These are phyloP conservation scores for Hemaris fuciformis DNA, from an alignment of 2,888 invertebrate genomes.

Conservation along the genomic window DNA sequence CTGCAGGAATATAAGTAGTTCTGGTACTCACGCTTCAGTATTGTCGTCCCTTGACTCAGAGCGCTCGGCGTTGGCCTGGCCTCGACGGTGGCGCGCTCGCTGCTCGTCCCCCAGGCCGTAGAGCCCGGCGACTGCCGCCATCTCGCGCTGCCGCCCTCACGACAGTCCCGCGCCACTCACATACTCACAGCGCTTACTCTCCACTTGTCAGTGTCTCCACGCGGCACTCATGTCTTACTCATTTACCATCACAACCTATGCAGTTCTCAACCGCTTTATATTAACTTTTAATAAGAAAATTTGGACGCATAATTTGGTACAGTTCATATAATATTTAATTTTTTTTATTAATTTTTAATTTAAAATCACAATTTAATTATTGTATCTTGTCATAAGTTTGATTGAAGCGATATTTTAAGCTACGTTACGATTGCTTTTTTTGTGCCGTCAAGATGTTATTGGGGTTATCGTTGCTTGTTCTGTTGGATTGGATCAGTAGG, in stretches of 20 bases:
- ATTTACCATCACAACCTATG: conserved; percentile 35
- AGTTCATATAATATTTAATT: conserved; percentile 43
- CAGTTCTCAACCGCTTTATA: conserved; percentile 31
- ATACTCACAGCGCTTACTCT: conserved; percentile 21
- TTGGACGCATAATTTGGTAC: conserved; percentile 76
- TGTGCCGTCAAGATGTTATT: background rate
- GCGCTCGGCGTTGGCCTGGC: conserved; percentile 85
- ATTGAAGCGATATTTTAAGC: conserved; percentile 11
- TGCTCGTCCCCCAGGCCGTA: conserved; percentile 90
- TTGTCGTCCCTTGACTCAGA: conserved; percentile 82
- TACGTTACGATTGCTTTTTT: conserved; percentile 8
- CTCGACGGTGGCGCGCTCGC: conserved; percentile 78
- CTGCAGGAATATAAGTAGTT: background rate
- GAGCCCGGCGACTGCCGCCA: conserved; percentile 90
- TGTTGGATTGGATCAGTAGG: background rate
- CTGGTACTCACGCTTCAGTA: conserved; percentile 81
- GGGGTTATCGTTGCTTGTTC: conserved; percentile 1
- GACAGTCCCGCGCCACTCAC: background rate
- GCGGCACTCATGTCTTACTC: conserved; percentile 19
- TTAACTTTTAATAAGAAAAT: conserved; percentile 60
- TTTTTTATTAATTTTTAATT: conserved; percentile 32
- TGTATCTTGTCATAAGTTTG: conserved; percentile 70
- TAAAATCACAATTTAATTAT: conserved; percentile 73
- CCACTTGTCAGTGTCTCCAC: conserved; percentile 1
- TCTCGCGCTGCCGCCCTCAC: conserved; percentile 54